These are phyloP conservation scores for Drosophila kurseongensis DNA, from an alignment of 1,140 invertebrate genomes.

Conservation along the genomic window DNA sequence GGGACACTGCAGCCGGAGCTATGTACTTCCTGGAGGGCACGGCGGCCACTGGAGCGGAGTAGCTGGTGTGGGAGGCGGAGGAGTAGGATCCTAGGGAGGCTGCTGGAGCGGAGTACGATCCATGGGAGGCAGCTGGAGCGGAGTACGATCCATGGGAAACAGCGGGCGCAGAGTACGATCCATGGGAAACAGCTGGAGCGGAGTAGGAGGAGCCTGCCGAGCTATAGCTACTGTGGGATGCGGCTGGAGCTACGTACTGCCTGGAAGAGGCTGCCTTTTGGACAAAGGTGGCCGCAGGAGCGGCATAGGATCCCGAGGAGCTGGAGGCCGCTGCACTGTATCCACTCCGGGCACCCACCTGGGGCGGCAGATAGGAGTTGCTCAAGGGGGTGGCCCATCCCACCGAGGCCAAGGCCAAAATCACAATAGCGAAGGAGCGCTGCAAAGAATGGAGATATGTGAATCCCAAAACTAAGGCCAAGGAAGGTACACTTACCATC, in stretches of 20 bases:
- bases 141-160: constrained; percentile 23
- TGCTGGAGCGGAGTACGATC: constrained; percentile 1
- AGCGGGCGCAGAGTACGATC: neutral
- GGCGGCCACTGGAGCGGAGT: constrained; percentile 32
- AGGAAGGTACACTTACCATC: constrained; percentile 45
- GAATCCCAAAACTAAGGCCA: neutral
- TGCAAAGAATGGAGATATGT: constrained; percentile 13
- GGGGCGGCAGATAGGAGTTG: constrained; percentile 60
- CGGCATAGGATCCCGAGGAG: constrained; percentile 28
- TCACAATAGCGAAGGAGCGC: constrained; percentile 44
- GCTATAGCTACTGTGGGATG: neutral
- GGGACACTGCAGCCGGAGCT: constrained; percentile 28
- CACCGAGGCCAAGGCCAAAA: constrained; percentile 30
- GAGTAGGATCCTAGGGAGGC: constrained; percentile 1
- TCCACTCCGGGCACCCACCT: constrained; percentile 45
- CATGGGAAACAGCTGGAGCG: no score
- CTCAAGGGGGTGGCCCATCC: constrained; percentile 44
- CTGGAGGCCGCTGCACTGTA: constrained; percentile 48
- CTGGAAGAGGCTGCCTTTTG: constrained; percentile 33
- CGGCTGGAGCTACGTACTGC: constrained; percentile 52
- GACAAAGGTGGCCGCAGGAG: constrained; percentile 11
- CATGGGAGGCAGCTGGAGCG: constrained; percentile 2
- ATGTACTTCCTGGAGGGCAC: constrained; percentile 47
- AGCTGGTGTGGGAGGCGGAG: constrained; percentile 17
- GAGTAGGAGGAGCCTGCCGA: neutral